Conservation (phyloP, 30 jellyfish, hydroid and myxozoan species). For the Chrysaora quinquecirrha region DNA sequence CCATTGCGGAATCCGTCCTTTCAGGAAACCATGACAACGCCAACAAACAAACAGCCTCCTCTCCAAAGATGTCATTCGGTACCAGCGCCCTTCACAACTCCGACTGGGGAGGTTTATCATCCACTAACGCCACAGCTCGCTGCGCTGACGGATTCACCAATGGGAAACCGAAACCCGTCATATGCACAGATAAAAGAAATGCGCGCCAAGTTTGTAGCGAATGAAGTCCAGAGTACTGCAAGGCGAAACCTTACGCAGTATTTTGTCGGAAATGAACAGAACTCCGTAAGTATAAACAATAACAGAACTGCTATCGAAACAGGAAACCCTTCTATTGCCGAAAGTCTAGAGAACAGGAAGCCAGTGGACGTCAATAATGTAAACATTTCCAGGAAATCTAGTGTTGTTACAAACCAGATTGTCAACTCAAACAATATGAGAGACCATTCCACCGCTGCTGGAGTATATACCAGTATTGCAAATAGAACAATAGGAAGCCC, state of each 20-base stretch:
- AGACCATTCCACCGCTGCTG: not conserved
- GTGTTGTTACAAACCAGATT: not conserved
- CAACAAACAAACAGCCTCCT: conserved; percentile 20
- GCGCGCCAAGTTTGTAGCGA: conserved; percentile 20
- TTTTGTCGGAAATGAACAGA: conserved; percentile 21
- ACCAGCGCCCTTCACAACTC: conserved; percentile 55
- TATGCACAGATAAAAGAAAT: conserved; percentile 29
- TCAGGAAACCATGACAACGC: conserved; percentile 48
- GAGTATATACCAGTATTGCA: not conserved
- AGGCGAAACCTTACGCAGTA: conserved; percentile 57
- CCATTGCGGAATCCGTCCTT: conserved; percentile 30
- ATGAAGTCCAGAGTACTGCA: conserved; percentile 30
- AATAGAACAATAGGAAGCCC: conserved; percentile 13
- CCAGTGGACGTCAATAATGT: not conserved
- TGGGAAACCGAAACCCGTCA: conserved; percentile 6
- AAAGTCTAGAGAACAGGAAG: not conserved
- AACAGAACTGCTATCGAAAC: not conserved
- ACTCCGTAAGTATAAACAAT: not conserved
- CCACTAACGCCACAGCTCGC: conserved; percentile 80
- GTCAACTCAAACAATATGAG: not conserved
- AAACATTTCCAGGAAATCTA: not conserved
- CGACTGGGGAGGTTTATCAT: conserved; percentile 51
- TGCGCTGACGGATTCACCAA: conserved; percentile 20
- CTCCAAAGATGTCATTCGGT: conserved; percentile 81
- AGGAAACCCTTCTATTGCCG: not conserved